Percentiles rank a stretch among this genome's conserved stretches.
Conservation (phyloP, 2,888 invertebrate genomes). For the Nomada ferruginata region DNA sequence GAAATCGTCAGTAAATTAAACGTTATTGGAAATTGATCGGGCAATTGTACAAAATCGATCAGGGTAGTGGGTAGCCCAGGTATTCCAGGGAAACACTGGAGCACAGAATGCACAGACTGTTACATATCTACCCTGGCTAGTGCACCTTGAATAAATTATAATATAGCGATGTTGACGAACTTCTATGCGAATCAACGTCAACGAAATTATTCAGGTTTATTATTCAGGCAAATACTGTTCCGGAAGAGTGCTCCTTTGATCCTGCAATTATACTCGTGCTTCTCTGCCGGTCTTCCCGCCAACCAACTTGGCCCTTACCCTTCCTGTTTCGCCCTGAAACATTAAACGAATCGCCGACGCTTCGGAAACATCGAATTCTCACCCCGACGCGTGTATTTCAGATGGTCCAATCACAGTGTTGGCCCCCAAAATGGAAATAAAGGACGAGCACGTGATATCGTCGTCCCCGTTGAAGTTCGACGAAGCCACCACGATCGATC, state of each 20-base stretch:
- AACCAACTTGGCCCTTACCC: background rate
- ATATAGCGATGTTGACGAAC: background rate
- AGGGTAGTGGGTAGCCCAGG: background rate
- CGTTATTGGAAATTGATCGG: constrained; percentile 5
- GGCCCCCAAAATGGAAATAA: constrained; percentile 46
- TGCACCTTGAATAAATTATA: background rate
- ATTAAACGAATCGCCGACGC: background rate
- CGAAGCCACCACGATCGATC: constrained; percentile 49
- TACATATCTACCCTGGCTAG: background rate
- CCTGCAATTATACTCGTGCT: background rate
- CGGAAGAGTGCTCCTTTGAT: background rate
- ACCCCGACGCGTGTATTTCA: constrained; percentile 40
- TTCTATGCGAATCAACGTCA: background rate
- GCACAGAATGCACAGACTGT: background rate
- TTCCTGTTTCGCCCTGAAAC: background rate
- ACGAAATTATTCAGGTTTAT: background rate
- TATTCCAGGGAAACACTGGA: background rate
- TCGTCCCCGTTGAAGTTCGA: constrained; percentile 45
- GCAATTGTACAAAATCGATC: background rate
- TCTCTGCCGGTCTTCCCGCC: background rate
- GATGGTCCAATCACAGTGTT: constrained; percentile 38
- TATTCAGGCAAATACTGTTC: background rate
- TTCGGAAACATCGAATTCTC: constrained; percentile 1
- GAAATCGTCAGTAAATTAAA: constrained; percentile 2
- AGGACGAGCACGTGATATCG: constrained; percentile 40